These are phyloP conservation scores for Jacana jacana DNA, from an alignment of 2,113 vertebrate species.

Conservation along the genomic window DNA sequence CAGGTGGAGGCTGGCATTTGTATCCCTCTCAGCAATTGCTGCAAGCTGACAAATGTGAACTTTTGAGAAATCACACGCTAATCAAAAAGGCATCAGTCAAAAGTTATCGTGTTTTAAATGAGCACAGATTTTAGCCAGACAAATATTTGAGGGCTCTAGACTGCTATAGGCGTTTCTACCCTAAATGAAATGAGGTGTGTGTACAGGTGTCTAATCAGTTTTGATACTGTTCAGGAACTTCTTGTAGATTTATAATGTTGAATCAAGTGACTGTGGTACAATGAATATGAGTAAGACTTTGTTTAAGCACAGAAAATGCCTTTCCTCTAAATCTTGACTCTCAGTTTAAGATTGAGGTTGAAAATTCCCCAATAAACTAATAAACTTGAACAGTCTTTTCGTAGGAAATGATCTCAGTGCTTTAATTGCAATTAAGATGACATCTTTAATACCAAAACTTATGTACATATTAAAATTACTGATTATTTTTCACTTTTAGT, in stretches of 20 bases:
- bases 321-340: neutral
- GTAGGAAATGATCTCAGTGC: neutral
- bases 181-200: constrained; percentile 6
- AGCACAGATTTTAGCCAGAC: neutral
- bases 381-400: neutral
- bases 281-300: neutral
- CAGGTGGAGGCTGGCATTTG: neutral
- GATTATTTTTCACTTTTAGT: neutral
- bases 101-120: neutral
- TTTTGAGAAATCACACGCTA: neutral
- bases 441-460: neutral
- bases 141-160: neutral
- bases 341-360: neutral
- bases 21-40: rapidly evolving
- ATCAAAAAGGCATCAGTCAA: neutral
- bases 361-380: neutral
- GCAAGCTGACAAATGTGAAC: neutral
- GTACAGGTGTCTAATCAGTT: neutral
- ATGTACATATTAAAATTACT: neutral
- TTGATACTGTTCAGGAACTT: constrained; percentile 12
- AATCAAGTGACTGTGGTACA: constrained; percentile 7
- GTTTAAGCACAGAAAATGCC: neutral
- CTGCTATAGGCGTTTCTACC: neutral
- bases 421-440: constrained; percentile 16
- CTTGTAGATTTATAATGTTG: neutral